Base-by-base conservation (phyloP, 2,797 vertebrate genomes). In the Pampus argenteus region DNA sequence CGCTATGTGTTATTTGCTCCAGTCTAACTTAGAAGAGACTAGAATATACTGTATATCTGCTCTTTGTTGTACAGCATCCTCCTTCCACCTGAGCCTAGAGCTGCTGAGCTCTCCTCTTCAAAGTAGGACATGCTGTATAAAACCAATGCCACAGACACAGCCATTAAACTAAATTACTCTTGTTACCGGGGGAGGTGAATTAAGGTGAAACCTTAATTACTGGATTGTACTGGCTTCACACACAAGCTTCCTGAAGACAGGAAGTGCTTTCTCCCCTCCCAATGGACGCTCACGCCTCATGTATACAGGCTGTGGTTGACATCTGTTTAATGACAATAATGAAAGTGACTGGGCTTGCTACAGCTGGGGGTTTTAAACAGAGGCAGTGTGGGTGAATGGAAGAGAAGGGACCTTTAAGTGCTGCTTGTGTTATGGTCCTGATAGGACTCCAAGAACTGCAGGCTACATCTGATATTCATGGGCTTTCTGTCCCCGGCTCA, bases 381-480 rank as follows among this genome's bases (percentile, higher is more conserved):
- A 40, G 36, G 66, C 47, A 29, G 42, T 28, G 13, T 18, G 58
- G 34, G 23, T 47, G 45, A 61, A 70, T 25, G 50, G 13, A 69
- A 52, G 26, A 62, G 28, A 11, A 52, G 44, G 31, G 54, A 64
- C 79, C 22, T 66, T 59, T 56, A 67, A 54, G 66, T 63, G 45
- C 56, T 42, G 78, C 36, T 45, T 51, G 34, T 64, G 57, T 17
- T 3, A 61, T 31, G 36, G 61, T 52, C 63, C 56, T 74, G 45
- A 67, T 66, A 76, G 69, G 76, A 76, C 74, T 82, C 11, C n/a
- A 38, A 26, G 59, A 78, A 65, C 79, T 80, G 42, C 38, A 50
- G 85, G 82, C 84, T 68, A 49, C 74, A 85, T 85, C 66, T 77
- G 82, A 63, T 86, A 86, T 85, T 85, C 82, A 82, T 79, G 68